Conservation (phyloP, 1,140 invertebrate species). For the Dendrolimus kikuchii region DNA sequence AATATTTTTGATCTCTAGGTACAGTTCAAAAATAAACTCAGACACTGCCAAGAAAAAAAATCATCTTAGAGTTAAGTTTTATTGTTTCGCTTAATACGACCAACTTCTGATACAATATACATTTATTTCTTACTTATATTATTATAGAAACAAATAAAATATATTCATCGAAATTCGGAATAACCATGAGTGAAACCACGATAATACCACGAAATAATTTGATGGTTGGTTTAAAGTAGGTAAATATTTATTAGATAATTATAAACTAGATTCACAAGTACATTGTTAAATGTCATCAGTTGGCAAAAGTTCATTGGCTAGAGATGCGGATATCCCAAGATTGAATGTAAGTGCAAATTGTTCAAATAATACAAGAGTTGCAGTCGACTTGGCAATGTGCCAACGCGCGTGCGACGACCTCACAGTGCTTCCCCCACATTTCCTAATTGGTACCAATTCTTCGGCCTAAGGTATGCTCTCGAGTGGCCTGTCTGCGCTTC, state of each 20-base stretch:
- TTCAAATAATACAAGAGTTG: slow-evolving; percentile 35
- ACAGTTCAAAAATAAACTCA: too few species aligned
- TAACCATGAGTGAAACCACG: too few species aligned
- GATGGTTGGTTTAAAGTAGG: not conserved
- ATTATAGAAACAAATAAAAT: too few species aligned
- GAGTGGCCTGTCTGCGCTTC: slow-evolving; percentile 12
- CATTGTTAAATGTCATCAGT: not conserved
- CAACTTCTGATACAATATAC: too few species aligned
- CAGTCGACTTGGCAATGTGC: slow-evolving; percentile 27
- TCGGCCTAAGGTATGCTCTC: slow-evolving; percentile 11
- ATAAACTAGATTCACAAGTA: not conserved
- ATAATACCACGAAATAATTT: not conserved
- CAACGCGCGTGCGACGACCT: slow-evolving; percentile 31
- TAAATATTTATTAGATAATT: too few species aligned
- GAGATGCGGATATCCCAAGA: slow-evolving; percentile 4
- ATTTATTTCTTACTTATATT: too few species aligned
- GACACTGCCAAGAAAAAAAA: too few species aligned
- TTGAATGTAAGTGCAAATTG: slow-evolving; percentile 27
- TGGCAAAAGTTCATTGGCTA: not conserved
- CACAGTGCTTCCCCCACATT: slow-evolving; percentile 19
- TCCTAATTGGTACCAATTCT: slow-evolving; percentile 32
- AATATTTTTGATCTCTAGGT: too few species aligned
- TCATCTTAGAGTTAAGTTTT: too few species aligned
- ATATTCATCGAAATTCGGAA: too few species aligned
- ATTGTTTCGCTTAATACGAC: too few species aligned